phyloP scores from a whole-genome alignment of 2,888 invertebrate genomes.

The Yponomeuta malinellus region DNA sequence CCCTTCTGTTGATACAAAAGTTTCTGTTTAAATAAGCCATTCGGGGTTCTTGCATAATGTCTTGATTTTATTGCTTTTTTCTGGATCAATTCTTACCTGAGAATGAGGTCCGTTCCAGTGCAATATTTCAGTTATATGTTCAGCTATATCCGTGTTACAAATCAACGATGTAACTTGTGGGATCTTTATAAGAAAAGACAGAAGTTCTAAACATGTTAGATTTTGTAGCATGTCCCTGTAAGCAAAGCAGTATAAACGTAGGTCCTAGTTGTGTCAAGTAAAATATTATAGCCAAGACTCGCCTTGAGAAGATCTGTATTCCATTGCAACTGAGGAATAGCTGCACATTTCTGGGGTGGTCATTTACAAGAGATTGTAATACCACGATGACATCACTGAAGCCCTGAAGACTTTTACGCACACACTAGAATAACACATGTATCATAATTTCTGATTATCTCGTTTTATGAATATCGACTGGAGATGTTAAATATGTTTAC shows the following conservation, averaged over 20 bases:
- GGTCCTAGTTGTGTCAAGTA: neutral
- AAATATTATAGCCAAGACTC: constrained; percentile 9
- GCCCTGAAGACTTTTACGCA: constrained; percentile 40
- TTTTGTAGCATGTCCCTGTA: constrained; percentile 41
- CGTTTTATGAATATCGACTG: neutral
- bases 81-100: constrained; percentile 30
- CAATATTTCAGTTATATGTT: constrained; percentile 34
- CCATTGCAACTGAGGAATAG: constrained; percentile 49
- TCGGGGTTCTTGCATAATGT: neutral
- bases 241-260: constrained; percentile 3
- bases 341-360: constrained; percentile 41
- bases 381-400: constrained; percentile 42
- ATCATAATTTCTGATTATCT: neutral
- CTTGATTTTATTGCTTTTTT: neutral
- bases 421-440: constrained; percentile 37
- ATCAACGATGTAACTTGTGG: constrained; percentile 26
- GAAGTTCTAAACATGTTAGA: constrained; percentile 41
- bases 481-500: constrained; percentile 27
- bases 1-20: constrained; percentile 40
- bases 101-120: constrained; percentile 37
- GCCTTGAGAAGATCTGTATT: constrained; percentile 52
- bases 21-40: constrained; percentile 3
- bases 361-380: constrained; percentile 44
- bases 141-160: constrained; percentile 20
- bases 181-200: constrained; percentile 43